phyloP scores from a whole-genome alignment of 2,113 vertebrate genomes.

The Danionella cerebrum region DNA sequence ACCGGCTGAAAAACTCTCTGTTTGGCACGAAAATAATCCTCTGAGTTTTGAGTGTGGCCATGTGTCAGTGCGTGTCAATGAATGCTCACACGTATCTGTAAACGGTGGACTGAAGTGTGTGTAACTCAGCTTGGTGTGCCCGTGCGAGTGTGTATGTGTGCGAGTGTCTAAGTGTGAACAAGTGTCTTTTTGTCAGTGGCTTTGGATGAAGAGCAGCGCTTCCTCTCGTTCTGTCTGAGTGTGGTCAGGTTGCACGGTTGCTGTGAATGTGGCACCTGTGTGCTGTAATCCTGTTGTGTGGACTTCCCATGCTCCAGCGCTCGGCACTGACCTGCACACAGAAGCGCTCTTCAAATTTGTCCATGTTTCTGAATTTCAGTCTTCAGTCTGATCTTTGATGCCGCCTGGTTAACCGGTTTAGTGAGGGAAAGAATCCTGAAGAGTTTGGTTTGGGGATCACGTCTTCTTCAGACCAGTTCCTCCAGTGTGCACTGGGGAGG shows the following conservation, averaged over 20 bases:
- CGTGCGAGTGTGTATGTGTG: background rate
- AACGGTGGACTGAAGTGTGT: background rate
- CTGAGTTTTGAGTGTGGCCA: background rate
- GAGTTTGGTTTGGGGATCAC: too few relatives aligned
- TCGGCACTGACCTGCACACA: conserved; percentile 20
- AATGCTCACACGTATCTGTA: background rate
- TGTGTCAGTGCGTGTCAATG: background rate
- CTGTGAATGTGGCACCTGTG: conserved; percentile 62
- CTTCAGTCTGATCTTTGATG: too few relatives aligned
- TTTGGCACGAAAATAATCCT: background rate
- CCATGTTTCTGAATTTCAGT: too few relatives aligned
- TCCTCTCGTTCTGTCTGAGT: conserved; percentile 21
- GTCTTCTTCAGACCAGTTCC: too few relatives aligned
- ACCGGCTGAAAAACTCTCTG: conserved; percentile 36
- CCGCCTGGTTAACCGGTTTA: too few relatives aligned
- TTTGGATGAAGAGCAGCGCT: conserved; percentile 7
- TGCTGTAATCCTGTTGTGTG: conserved; percentile 52
- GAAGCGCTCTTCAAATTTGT: background rate
- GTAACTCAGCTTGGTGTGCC: background rate
- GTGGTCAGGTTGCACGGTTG: conserved; percentile 32
- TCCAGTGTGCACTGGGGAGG: too few relatives aligned
- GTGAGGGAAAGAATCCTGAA: too few relatives aligned
- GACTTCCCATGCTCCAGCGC: conserved; percentile 49
- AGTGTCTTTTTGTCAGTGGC: conserved; percentile 24
- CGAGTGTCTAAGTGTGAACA: background rate